Evolutionary conservation across 2,888 invertebrate genomes (phyloP), one percentile per base, ranked within the genome.

Genomic region (Cryptocheilus praepositus): DNA sequence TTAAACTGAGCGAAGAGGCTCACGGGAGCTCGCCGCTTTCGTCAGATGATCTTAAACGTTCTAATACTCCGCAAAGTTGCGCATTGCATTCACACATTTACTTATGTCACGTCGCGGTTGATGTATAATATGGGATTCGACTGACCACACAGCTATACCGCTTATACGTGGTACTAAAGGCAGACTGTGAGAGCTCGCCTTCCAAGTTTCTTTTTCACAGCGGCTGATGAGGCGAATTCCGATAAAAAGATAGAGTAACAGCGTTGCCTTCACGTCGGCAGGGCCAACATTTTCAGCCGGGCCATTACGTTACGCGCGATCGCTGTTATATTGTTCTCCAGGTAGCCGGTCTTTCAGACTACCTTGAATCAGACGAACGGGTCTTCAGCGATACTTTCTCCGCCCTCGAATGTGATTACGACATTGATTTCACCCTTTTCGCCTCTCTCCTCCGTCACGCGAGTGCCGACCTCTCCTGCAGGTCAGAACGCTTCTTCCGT

Each of bases 371-470:
- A 19, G 45, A 64, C 28, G 56, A 25, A 21, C 21, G 49, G 8
- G 18, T 49, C 49, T 45, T 21, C 44, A 18, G 64, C 61, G 70
- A 58, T 73, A 77, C 73, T 77, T 75, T 76, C 79, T 74, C 73
- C 69, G 73, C 75, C 79, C 77, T 71, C 75, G 55, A 45, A 69
- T 36, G 36, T 67, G 65, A 74, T 76, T 77, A 76, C 70, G 63
- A 67, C 71, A 73, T 70, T 60, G 69, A 71, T 77, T 69, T 77
- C 73, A 68, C 66, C 77, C 73, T 71, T 70, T 21, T 19, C 36
- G 21, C 44, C 44, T 65, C 53, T 21, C 53, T 25, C 53, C 19
- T 25, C 8, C 5, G 53, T 4, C 21, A 11, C 53, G 52, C 22
- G 25, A 19, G 13, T 11, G 49, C 19, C 53, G 53, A 53, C 53